Percentiles rank a stretch among this genome's conserved stretches.
phyloP scores from a whole-genome alignment of 2,888 invertebrate genomes.

The Galerucella calmariensis region DNA sequence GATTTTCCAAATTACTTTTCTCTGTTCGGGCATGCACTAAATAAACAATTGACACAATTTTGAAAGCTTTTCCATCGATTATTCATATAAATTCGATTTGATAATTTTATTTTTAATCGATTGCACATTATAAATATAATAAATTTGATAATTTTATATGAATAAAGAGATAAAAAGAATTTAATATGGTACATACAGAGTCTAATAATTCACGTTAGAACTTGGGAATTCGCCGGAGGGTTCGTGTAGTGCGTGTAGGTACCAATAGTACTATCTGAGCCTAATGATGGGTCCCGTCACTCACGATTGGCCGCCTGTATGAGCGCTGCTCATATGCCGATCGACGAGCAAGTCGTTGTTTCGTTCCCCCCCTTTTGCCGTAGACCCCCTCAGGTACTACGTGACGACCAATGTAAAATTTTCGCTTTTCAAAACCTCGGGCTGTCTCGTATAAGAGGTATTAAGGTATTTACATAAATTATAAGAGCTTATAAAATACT shows the following conservation, averaged over 20 bases:
- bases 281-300: slow-evolving; percentile 66
- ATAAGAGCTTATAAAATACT: slow-evolving; percentile 60
- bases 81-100: background rate
- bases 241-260: slow-evolving; percentile 50
- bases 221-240: slow-evolving; percentile 55
- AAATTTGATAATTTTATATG: background rate
- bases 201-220: slow-evolving; percentile 40
- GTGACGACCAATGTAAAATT: slow-evolving; percentile 58
- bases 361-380: slow-evolving; percentile 7
- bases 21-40: slow-evolving; percentile 16
- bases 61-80: slow-evolving; percentile 16
- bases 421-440: slow-evolving; percentile 52
- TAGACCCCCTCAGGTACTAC: slow-evolving; percentile 43
- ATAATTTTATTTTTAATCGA: too few species aligned
- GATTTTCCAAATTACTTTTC: slow-evolving; percentile 17
- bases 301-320: slow-evolving; percentile 62
- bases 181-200: background rate
- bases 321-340: slow-evolving; percentile 58
- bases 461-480: slow-evolving; percentile 65
- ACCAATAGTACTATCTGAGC: slow-evolving; percentile 51
- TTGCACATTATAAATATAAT: too few species aligned
- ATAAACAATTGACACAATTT: slow-evolving; percentile 16
- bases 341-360: slow-evolving; percentile 18
- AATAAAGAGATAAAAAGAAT: background rate
- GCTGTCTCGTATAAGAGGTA: slow-evolving; percentile 54